Evolutionary conservation across 2,888 invertebrate species (phyloP), one percentile per base, ranked within the genome.

Genomic region (Malthinus seriepunctatus): DNA sequence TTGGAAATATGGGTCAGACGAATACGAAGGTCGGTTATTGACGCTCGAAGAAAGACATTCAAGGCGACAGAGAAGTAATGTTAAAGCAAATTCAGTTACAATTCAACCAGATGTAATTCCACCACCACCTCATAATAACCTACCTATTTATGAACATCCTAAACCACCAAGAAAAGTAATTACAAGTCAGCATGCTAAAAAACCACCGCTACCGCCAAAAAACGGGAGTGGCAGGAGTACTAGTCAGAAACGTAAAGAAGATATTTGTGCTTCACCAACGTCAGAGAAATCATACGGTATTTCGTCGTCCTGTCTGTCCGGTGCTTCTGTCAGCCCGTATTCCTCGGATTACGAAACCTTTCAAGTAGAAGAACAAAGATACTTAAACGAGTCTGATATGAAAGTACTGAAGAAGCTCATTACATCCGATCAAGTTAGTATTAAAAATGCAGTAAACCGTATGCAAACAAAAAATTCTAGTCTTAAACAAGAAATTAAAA

Each of bases 41-140:
- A 90, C 90, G 0, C 79, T 91, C 48, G 90, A 91, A 70, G 83
- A 86, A 8, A 82, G 89, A 60, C 91, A 91, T 71, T 87, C 88
- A 1, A 88, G 86, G 58, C 80, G 91, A 37, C 91, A 91, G 73
- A 81, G 91, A 1, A 83, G 84, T 58, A 81, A 82, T 9, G 81
- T 83, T 0, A 81, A 80, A 6, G 77, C 79, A 39, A 81, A 79
- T 69, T 80, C 81, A 59, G 60, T 78, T 1, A 75, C 81, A 65
- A 80, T 83, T 42, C 85, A 86, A 15, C 89, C 89, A 0, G 89
- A 89, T 70, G 83, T 89, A 9, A 82, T 89, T 47, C 89, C 88
- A 6, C 83, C 88, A 1, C 85, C 86, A 1, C 82, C 84, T 5
- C 81, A 82, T 14, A 83, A 83, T 12, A 64, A 65, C 8, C 76